Base-by-base conservation (phyloP, 1,140 invertebrate genomes). In the Paraescarpia echinospica region DNA sequence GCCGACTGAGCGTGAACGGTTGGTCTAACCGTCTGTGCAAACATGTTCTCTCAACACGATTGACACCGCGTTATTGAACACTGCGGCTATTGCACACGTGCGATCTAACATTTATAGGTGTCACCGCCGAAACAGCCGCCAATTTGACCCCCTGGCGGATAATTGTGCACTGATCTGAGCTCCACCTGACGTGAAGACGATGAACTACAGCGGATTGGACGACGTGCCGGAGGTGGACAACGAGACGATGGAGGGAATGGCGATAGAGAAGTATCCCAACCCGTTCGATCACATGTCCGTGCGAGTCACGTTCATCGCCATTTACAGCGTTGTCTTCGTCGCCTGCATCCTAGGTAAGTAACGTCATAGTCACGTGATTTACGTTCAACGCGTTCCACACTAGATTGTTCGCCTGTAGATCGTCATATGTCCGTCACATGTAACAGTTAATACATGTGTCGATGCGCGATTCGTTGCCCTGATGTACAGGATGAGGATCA, bases 261-360 rank as follows among this genome's bases (percentile, higher is more conserved):
- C 27, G 89, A 22, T 90, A 31, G 35, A 35, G 34, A 18, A 33
- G 92, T 93, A 35, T 48, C 35, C 33, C n/a, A 88, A 59, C 89
- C 59, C 48, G 33, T 93, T 89, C 88, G 34, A 90, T 35, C 90
- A 93, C 35, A 33, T 93, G 18, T 91, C 33, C 33, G 35, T 92
- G 9, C 34, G 35, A 18, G 59, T 93, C 34, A 90, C 93, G 94
- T 94, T 96, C 88, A 41, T 91, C 33, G 33, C 33, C 9, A 48
- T 92, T 12, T 92, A 92, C 88, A 92, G 91, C 91, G 41, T 91
- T 34, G 91, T 91, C 12, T 91, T 91, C 48, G 9, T 91, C 34
- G 33, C 33, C 34, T 91, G 91, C 41, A 41, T 91, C 33, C 34
- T 91, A 1, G 91, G 91, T 91, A 59, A 91, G 91, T 91, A 18